These are phyloP conservation scores for Herpetotheres cachinnans DNA, from an alignment of 2,113 vertebrate genomes.

Conservation along the genomic window DNA sequence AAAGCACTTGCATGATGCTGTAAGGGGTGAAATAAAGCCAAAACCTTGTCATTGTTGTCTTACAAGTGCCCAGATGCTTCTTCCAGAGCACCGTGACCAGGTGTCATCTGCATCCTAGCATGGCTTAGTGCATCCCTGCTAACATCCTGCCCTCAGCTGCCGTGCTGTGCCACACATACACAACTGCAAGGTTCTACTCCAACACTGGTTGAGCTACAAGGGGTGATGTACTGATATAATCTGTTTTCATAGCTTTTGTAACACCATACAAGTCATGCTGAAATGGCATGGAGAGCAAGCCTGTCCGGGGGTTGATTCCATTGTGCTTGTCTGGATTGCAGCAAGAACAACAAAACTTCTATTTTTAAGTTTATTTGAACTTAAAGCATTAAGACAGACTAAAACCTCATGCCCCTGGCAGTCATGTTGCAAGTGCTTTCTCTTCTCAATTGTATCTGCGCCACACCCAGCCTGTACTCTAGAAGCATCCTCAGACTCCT, in stretches of 20 bases:
- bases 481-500: background rate
- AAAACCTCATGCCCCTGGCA: slow-evolving; percentile 19
- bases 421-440: background rate
- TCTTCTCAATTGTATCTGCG: background rate
- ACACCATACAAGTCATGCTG: rapidly evolving
- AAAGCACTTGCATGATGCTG: background rate
- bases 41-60: background rate
- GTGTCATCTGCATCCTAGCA: background rate
- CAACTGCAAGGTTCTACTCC: background rate
- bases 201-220: background rate
- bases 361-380: slow-evolving; percentile 31
- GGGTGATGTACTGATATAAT: rapidly evolving
- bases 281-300: background rate
- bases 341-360: background rate
- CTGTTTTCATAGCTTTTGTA: background rate
- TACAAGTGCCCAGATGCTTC: background rate
- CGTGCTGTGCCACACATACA: rapidly evolving
- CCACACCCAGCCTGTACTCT: background rate
- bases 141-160: background rate
- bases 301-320: background rate
- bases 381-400: slow-evolving; percentile 11
- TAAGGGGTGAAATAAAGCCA: background rate
- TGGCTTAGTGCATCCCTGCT: background rate
- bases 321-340: background rate
- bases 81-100: background rate